phyloP scores from a whole-genome alignment of 2,888 invertebrate species.

The Sesamia inferens region DNA sequence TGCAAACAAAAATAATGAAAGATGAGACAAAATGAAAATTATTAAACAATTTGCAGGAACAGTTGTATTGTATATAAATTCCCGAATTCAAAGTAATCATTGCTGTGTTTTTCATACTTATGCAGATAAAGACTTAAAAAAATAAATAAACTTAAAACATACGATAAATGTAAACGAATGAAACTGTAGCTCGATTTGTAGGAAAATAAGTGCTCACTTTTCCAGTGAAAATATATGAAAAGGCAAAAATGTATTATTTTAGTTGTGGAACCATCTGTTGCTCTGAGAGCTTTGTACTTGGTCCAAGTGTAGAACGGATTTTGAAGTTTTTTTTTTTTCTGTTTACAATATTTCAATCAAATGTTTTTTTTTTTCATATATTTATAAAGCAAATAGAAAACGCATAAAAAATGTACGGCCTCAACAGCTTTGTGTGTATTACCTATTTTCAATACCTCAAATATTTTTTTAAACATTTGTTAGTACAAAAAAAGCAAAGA shows the following conservation, averaged over 20 bases:
- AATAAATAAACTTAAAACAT: neutral
- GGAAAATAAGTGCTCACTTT: constrained; percentile 38
- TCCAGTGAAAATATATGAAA: constrained; percentile 26
- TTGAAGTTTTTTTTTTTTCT: neutral
- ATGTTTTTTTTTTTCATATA: neutral
- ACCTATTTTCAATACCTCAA: no score
- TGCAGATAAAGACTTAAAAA: neutral
- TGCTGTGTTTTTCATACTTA: neutral
- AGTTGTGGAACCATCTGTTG: constrained; percentile 76
- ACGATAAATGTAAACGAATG: neutral
- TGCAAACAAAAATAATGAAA: neutral
- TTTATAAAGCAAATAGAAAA: neutral
- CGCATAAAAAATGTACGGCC: neutral
- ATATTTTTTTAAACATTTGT: no score
- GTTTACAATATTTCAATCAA: neutral
- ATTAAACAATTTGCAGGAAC: neutral
- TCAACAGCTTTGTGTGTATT: neutral
- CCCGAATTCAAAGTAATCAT: constrained; percentile 11
- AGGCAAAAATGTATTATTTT: constrained; percentile 51
- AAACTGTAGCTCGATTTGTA: constrained; percentile 5
- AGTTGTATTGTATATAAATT: neutral
- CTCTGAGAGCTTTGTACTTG: constrained; percentile 54
- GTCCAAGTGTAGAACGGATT: constrained; percentile 35
- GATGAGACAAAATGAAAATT: no score
- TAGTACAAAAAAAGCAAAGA: no score